Base-by-base conservation (phyloP, 2,888 invertebrate species). In the Metopia argyrocephala region DNA sequence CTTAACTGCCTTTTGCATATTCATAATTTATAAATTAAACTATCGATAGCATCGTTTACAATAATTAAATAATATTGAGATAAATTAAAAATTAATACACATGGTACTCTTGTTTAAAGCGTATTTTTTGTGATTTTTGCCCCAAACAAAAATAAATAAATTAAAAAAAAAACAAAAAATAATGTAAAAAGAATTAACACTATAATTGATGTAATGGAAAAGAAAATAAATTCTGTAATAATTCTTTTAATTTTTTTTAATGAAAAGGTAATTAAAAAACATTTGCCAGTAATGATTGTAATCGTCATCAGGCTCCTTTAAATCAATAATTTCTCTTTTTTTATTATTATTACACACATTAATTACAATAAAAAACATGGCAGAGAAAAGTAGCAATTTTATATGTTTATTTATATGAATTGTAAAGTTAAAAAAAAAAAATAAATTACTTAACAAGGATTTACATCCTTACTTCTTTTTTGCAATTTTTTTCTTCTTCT, bases 31-130 rank as follows among this genome's bases (percentile, higher is more conserved):
- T n/a, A n/a, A n/a, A n/a, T n/a, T n/a, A 50, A 45, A 28, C 5
- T 20, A 27, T 20, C 56, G 15, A 5, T 6, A 45, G 23, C 25
- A 48, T 23, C 56, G 57, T 76, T 69, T 64, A 57, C 21, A 56
- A 31, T 64, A 70, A 70, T 76, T 70, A 50, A 76, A 76, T 57
- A 66, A 48, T 52, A 79, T 62, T 76, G 56, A 76, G 57, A 80
- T 28, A 71, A 71, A 76, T 76, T 57, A 71, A 71, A 66, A 66
- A 50, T 76, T 71, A 70, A 70, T 73, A 20, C n/a, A 50, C 68
- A 68, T 62, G 46, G 28, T 27, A 38, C 21, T 15, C 7, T 15
- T 2, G 1, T 18, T 31, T 31, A 31, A 1, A 54, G 15, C 46
- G 21, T 52, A 2, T 21, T 7, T 45, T 45, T 12, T 38, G 52